Base-by-base conservation (phyloP, 1,140 invertebrate genomes). In the Drosophila eugracilis region DNA sequence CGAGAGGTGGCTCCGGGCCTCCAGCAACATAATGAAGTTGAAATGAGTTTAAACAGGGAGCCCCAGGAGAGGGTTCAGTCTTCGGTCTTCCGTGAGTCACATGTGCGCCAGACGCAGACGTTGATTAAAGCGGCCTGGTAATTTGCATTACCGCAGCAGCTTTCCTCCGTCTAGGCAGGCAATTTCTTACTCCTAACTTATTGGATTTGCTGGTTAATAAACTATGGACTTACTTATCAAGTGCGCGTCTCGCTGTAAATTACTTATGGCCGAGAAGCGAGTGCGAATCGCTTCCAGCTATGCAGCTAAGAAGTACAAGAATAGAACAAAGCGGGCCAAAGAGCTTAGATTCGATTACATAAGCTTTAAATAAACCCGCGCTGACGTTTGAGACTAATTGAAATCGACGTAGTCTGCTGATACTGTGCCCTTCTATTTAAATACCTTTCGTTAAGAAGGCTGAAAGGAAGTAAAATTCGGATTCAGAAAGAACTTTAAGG, bases 191-290 rank as follows among this genome's bases (percentile, higher is more conserved):
- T 32, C 62, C 53, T 24, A 63, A 65, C 83, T 86, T 88, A 86
- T 86, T 88, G 83, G 78, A 88, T 86, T 86, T 83, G 57, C 75
- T 54, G 84, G 84, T 75, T 78, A 66, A 83, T 74, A 75, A 78
- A 76, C 66, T 78, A 78, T 88, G 66, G 62, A 80, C 65, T 88
- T 75, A 58, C 62, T 75, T 78, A 88, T 88, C 83, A 83, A 78
- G 66, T 57, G 22, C 54, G 57, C 54, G 62, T 52, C 36, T 37
- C 57, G 32, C 30, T 42, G 67, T 60, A 74, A 42, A 71, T 67
- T 70, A 75, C 74, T 75, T 66, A 67, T 71, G 50, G 22, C 50
- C 34, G 49, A 58, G 54, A 53, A 57, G 63, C 42, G 36, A 34
- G 22, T 47, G 65, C 30, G 58, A 55, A 59, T 41, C 39, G 41